Evolutionary conservation across 2,888 invertebrate species (phyloP), one percentile per base, ranked within the genome.

Genomic region (Parascotia fuliginaria): DNA sequence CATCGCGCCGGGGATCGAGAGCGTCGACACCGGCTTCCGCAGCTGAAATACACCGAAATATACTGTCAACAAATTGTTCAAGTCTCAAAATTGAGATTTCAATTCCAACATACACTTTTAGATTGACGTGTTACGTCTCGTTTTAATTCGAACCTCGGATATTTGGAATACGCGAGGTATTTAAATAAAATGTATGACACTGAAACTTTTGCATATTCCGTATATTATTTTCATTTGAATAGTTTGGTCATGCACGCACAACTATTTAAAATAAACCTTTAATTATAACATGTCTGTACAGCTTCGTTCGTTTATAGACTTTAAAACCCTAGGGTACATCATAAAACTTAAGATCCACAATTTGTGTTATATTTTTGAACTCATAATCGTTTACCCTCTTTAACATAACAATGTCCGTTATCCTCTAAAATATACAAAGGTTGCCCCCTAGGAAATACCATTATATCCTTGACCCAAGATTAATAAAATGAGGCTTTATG

Each of bases 11-110:
- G 98, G 98, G 93, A 98, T 97, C 93, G 98, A 98, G 90, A 98
- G 96, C 90, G 97, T 97, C 92, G 98, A 98, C 92, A 97, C 97
- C 93, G 98, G 98, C 95, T 98, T 98, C 94, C 98, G 97, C 92
- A 98, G 96, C 97, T 98, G 95, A 56, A 95, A 95, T 58, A 65
- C 51, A 73, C 44, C 56, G 42, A 65, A 61, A 56, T 43, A 48
- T 43, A 52, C 54, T 45, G 51, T 67, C 49, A 70, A 48, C 29
- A 46, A 55, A 43, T 39, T 46, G 42, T 58, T 49, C 11, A 55
- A 51, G 37, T 16, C 45, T 43, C 28, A 58, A 54, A 54, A 64
- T 48, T 58, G 42, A 55, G 53, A 55, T 55, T 34, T 57, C 39
- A 37, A 47, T 31, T 45, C 29, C 39, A 46, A 53, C 22, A 31